Conservation (phyloP, 2,888 invertebrate genomes). For the Agriopis aurantiaria region DNA sequence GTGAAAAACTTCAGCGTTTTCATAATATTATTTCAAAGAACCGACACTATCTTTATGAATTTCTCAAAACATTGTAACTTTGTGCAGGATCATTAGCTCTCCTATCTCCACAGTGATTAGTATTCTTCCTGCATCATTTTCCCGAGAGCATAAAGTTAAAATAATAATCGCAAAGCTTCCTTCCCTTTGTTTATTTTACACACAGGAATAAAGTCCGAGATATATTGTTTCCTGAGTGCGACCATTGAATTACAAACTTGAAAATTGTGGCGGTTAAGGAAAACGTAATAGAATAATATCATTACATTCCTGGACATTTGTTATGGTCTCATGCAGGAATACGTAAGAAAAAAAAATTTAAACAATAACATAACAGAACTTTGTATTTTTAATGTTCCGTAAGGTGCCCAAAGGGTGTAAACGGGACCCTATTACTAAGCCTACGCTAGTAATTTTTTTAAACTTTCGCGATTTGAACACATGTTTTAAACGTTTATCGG, state of each 20-base stretch:
- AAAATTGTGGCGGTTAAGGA: constrained; percentile 24
- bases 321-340: neutral
- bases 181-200: constrained; percentile 37
- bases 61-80: neutral
- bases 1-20: neutral
- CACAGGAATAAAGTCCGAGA: constrained; percentile 29
- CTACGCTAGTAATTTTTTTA: too few species aligned
- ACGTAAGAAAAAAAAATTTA: neutral
- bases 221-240: constrained; percentile 26
- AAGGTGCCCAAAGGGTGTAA: too few species aligned
- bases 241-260: constrained; percentile 31
- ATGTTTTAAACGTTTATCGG: too few species aligned
- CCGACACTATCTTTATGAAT: neutral
- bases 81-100: neutral
- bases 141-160: constrained; percentile 28
- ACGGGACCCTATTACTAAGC: too few species aligned
- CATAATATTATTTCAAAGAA: neutral
- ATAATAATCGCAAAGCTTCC: constrained; percentile 30
- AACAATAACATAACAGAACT: neutral
- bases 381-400: too few species aligned
- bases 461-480: too few species aligned
- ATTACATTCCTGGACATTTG: constrained; percentile 7
- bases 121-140: constrained; percentile 29
- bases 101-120: constrained; percentile 17
- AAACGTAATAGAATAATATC: constrained; percentile 19